Base-by-base conservation (phyloP, 2,888 invertebrate species). In the Leucania comma region DNA sequence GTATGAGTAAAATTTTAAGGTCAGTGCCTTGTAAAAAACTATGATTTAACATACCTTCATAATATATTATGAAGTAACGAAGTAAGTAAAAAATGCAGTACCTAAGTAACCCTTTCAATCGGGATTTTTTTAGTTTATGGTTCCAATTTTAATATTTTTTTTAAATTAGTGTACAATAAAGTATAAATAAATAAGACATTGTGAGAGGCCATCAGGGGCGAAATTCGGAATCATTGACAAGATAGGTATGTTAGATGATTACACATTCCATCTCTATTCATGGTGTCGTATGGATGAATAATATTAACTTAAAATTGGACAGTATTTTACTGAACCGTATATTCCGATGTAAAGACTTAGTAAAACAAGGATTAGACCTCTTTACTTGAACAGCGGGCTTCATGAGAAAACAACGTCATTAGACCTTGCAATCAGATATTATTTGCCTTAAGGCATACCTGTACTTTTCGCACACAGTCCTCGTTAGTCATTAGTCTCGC, bases 391-490 rank as follows among this genome's bases (percentile, higher is more conserved):
- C 17, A 17, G 42, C 4, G 6, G 17, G 5, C 17, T 17, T 1
- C 20, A 42, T 20, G 35, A 22, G 10, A 20, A 29, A 59, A 14
- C 2, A 24, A 48, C 12, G 32, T n/a, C 0, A 3, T 20, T 4
- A 22, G n/a, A 68, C 56, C 57, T 78, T 68, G 54, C 17, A 64
- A 26, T 51, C 17, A 54, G 66, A n/a, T 17, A 42, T 42, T 20
- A 42, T 20, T 42, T 42, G n/a, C 48, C 48, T 48, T 48, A 20
- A 48, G 48, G 48, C n/a, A 48, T n/a, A 48, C 10, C 48, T 48
- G n/a, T n/a, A n/a, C n/a, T 20, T n/a, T n/a, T 3, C 48, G 20
- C 22, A 58, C 10, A 38, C 17, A 42, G 3, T 17, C 42, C 24
- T n/a, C 14, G 32, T 12, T 53, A 54, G 24, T 66, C 6, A 29